Conservation (phyloP, 2,113 vertebrate genomes). For the Periophthalmodon schlosseri region DNA sequence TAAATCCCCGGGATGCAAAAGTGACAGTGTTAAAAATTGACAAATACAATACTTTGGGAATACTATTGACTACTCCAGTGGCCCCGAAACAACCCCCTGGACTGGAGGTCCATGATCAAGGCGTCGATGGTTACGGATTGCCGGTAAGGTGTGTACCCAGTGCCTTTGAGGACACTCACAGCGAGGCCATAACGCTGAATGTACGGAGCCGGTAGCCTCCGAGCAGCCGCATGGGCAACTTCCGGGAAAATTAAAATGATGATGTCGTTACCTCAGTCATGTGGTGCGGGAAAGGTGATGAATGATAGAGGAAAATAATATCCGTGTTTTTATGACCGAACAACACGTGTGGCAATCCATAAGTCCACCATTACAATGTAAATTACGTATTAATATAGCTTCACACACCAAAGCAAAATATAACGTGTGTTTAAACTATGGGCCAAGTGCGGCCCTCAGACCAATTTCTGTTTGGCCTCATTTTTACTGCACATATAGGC, state of each 20-base stretch:
- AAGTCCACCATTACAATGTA: too few relatives aligned
- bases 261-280: conserved; percentile 58
- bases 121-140: conserved; percentile 82
- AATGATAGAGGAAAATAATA: background rate
- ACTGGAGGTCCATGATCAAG: conserved; percentile 80
- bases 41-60: conserved; percentile 69
- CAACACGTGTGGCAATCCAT: too few relatives aligned
- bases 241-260: conserved; percentile 70
- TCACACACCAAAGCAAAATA: too few relatives aligned
- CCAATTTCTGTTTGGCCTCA: too few relatives aligned
- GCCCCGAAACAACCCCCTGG: conserved; percentile 73
- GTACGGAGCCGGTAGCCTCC: conserved; percentile 68
- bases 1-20: conserved; percentile 77
- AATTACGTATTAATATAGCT: too few relatives aligned
- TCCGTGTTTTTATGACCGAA: too few relatives aligned
- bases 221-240: conserved; percentile 72
- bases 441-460: too few relatives aligned
- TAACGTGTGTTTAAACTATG: too few relatives aligned
- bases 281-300: conserved; percentile 49
- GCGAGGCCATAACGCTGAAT: conserved; percentile 73
- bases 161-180: conserved; percentile 61
- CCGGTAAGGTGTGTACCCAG: conserved; percentile 67
- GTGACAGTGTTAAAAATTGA: conserved; percentile 68
- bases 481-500: too few relatives aligned
- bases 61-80: conserved; percentile 70